Conservation (phyloP, 2,797 vertebrate genomes). For the Danio kyathit region DNA sequence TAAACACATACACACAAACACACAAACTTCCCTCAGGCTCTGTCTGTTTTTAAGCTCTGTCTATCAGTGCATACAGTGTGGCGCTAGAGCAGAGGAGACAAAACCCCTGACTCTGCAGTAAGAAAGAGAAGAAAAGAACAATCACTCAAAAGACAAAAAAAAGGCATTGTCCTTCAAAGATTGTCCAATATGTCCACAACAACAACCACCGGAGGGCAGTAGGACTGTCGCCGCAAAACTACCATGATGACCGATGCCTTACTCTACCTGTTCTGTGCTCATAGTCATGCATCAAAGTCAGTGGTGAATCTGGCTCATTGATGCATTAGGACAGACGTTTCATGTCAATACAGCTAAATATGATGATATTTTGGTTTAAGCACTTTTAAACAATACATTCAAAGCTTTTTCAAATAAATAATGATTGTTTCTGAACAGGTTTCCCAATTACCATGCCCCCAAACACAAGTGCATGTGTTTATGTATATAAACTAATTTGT, state of each 20-base stretch:
- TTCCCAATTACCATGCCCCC: background rate
- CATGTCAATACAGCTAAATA: background rate
- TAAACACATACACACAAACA: slow-evolving; percentile 31
- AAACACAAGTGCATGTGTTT: background rate
- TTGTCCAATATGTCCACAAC: slow-evolving; percentile 11
- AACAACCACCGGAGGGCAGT: slow-evolving; percentile 32
- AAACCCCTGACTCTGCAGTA: slow-evolving; percentile 53
- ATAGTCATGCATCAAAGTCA: background rate
- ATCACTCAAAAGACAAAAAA: slow-evolving; percentile 20
- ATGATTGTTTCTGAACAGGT: background rate
- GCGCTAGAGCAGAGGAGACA: slow-evolving; percentile 15
- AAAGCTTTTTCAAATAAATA: background rate
- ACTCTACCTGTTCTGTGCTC: slow-evolving; percentile 16
- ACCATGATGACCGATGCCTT: slow-evolving; percentile 10
- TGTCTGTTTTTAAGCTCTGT: slow-evolving; percentile 43
- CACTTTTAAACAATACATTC: background rate
- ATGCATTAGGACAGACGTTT: background rate
- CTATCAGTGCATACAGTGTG: slow-evolving; percentile 22
- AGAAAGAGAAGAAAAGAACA: slow-evolving; percentile 32
- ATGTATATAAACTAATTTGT: too few species aligned
- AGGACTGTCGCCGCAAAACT: slow-evolving; percentile 3
- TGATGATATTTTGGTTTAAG: background rate
- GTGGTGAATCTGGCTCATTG: background rate
- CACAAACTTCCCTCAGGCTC: slow-evolving; percentile 32
- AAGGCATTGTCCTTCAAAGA: slow-evolving; percentile 45